Conservation (phyloP, 35 echinoderm and acorn worm species). For the Anneissia japonica region DNA sequence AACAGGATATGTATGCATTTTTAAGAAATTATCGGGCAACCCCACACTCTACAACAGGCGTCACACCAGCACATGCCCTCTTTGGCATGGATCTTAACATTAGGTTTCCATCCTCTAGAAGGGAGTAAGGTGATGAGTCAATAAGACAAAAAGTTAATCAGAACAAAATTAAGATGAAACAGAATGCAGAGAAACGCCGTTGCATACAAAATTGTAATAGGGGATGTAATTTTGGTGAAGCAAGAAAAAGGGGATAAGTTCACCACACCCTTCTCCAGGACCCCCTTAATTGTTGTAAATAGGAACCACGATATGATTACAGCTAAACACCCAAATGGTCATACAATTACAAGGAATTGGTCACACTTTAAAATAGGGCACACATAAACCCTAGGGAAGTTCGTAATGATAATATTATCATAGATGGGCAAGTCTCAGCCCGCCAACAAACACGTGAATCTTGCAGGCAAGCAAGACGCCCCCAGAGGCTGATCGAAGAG, state of each 20-base stretch:
- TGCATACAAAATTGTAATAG: background rate
- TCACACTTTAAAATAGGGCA: no score
- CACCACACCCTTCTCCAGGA: background rate
- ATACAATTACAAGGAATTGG: background rate
- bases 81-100: slow-evolving; percentile 14
- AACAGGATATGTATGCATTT: slow-evolving; percentile 59
- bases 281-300: background rate
- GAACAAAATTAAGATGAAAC: background rate
- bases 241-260: background rate
- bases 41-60: slow-evolving; percentile 51
- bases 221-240: background rate
- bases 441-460: no score
- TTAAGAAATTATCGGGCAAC: slow-evolving; percentile 64
- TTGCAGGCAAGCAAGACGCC: no score
- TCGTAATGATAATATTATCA: no score
- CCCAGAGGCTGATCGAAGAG: no score
- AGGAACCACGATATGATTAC: background rate
- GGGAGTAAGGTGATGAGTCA: background rate
- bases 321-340: background rate
- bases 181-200: background rate
- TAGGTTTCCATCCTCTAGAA: background rate
- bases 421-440: no score
- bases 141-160: background rate
- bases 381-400: no score
- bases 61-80: slow-evolving; percentile 40